A percentile compares a stretch with the other conserved stretches of the same genome.
Evolutionary conservation across 2,888 invertebrate species (phyloP).

Genomic region (Acanthococcus lagerstroemiae): DNA sequence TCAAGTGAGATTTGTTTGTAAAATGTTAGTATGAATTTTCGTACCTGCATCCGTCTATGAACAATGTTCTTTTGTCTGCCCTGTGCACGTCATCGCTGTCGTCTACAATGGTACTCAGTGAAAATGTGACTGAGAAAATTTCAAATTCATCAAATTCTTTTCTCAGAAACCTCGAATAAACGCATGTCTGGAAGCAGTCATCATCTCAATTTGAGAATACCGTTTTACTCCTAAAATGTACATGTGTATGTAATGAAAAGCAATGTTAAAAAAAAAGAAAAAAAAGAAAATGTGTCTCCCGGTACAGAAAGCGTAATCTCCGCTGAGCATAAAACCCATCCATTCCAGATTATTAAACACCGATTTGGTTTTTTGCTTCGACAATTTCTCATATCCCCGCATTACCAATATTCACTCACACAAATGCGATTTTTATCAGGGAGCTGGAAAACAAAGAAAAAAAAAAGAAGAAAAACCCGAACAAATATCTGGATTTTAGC

Average conservation of each 20-base stretch:
- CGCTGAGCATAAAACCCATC: background rate
- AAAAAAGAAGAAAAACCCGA: background rate
- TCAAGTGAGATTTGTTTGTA: too few relatives aligned
- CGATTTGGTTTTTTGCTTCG: background rate
- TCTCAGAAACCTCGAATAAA: too few relatives aligned
- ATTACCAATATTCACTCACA: background rate
- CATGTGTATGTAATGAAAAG: background rate
- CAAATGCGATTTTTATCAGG: background rate
- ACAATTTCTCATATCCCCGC: background rate
- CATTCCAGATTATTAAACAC: slow-evolving; percentile 1
- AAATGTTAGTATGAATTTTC: too few relatives aligned
- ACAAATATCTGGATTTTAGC: background rate
- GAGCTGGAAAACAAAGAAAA: background rate
- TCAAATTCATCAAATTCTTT: too few relatives aligned
- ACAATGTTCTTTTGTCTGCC: too few relatives aligned
- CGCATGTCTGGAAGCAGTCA: too few relatives aligned
- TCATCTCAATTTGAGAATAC: too few relatives aligned
- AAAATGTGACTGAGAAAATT: too few relatives aligned
- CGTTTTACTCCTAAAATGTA: background rate
- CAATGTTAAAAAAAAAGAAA: background rate
- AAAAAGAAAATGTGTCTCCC: background rate
- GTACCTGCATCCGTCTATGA: too few relatives aligned
- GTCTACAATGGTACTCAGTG: too few relatives aligned
- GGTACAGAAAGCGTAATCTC: background rate
- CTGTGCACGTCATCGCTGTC: too few relatives aligned